phyloP scores from a whole-genome alignment of 1,140 invertebrate genomes.

The Zophobas atratus region DNA sequence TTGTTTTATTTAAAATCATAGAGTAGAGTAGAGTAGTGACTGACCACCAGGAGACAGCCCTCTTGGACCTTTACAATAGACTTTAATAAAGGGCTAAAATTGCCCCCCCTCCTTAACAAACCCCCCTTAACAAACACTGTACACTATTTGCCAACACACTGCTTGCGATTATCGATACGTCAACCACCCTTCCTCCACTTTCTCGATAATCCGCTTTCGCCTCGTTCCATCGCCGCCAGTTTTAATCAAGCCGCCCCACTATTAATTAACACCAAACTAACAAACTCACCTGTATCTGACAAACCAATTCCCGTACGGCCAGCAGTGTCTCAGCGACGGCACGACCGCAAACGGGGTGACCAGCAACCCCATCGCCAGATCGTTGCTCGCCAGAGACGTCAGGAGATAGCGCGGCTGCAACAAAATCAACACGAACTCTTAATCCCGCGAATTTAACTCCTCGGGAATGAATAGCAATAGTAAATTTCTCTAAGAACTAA shows the following conservation, averaged over 20 bases:
- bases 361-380: constrained; percentile 86
- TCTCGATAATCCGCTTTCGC: constrained; percentile 1
- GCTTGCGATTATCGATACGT: no score
- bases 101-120: no score
- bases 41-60: no score
- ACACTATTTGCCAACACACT: no score
- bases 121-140: no score
- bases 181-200: background rate
- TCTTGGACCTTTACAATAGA: no score
- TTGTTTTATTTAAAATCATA: no score
- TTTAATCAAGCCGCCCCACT: background rate
- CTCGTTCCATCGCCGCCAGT: constrained; percentile 8
- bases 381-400: constrained; percentile 87
- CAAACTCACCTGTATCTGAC: constrained; percentile 88
- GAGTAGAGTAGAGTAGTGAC: no score
- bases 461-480: background rate
- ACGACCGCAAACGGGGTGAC: constrained; percentile 87
- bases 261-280: constrained; percentile 29
- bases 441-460: background rate
- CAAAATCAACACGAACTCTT: constrained; percentile 56
- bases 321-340: constrained; percentile 86
- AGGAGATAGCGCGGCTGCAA: constrained; percentile 86
- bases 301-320: constrained; percentile 91
- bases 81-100: no score
- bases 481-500: constrained; percentile 5